Base-by-base conservation (phyloP, 2,888 invertebrate genomes). In the Clistopyga incitator region DNA sequence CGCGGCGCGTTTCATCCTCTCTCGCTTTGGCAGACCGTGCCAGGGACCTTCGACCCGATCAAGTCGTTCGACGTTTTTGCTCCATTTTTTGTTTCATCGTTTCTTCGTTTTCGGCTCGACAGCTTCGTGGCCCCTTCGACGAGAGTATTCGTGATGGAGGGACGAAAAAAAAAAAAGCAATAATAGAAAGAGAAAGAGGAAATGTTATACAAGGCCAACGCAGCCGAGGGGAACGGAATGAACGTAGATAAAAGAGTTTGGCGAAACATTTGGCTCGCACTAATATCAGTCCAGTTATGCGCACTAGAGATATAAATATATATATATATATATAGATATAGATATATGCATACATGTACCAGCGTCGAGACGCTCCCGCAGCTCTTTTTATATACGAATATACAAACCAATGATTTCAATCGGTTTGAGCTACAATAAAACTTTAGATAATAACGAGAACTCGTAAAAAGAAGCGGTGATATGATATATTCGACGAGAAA, bases 1-100 rank as follows among this genome's bases (percentile, higher is more conserved):
- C 76, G 59, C 47, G 38, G 59, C 47, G 38, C 82, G 82, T 81
- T 84, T 80, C 74, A 74, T 78, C 70, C 78, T 81, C 78, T 75
- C 54, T 71, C 81, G 65, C 81, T 81, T 77, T 72, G 71, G 65
- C 72, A 64, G 47, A 34, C 64, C 15, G 64, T 54, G 50, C 71
- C 78, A 42, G 45, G 42, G 47, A 78, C 75, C 75, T 67, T 76
- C 81, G 61, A 78, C 68, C 84, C 74, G 50, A 70, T 54, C 71
- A 78, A 75, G 54, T 84, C 76, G 59, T 76, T 67, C 67, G 56
- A 34, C 47, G 34, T 64, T 52, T 47, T 54, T 56, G 65, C 38
- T 25, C 47, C 71, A 34, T 71, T 42, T 64, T 67, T 61, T 42
- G 56, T 67, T 61, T 29, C 45, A 23, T 13, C 29, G 25, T 77